A percentile compares a stretch with the other conserved stretches of the same genome.
Conservation (phyloP, 2,797 vertebrate genomes). For the Platyrinchus mystaceus region DNA sequence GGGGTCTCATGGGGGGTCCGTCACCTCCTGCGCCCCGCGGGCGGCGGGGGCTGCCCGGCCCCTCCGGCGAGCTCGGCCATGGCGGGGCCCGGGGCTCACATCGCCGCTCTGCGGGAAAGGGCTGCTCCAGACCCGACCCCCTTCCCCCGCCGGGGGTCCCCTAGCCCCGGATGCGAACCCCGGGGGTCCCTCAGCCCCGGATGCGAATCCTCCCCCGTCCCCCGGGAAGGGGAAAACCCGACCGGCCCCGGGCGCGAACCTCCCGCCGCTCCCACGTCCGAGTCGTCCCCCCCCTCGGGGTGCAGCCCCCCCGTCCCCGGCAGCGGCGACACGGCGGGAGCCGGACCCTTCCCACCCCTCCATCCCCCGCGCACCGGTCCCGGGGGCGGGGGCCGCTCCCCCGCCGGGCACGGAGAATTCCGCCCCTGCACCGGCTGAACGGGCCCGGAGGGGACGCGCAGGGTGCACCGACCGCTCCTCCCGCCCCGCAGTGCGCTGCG, state of each 20-base stretch:
- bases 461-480: background rate
- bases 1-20: background rate
- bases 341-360: background rate
- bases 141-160: background rate
- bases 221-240: background rate
- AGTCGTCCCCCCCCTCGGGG: background rate
- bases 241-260: background rate
- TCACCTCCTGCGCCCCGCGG: background rate
- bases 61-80: background rate
- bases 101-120: background rate
- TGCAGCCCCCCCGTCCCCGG: background rate
- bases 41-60: background rate
- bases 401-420: background rate
- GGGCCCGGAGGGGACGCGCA: background rate
- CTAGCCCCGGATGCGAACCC: background rate
- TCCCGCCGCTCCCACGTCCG: background rate
- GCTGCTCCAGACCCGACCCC: background rate
- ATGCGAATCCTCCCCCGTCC: background rate
- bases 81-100: background rate
- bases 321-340: background rate
- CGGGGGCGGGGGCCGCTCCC: background rate
- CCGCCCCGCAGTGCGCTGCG: background rate
- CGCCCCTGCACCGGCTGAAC: background rate
- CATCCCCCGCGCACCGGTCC: background rate
- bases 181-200: background rate